phyloP scores from a whole-genome alignment of 2,888 invertebrate species.

The Aplocera efformata region DNA sequence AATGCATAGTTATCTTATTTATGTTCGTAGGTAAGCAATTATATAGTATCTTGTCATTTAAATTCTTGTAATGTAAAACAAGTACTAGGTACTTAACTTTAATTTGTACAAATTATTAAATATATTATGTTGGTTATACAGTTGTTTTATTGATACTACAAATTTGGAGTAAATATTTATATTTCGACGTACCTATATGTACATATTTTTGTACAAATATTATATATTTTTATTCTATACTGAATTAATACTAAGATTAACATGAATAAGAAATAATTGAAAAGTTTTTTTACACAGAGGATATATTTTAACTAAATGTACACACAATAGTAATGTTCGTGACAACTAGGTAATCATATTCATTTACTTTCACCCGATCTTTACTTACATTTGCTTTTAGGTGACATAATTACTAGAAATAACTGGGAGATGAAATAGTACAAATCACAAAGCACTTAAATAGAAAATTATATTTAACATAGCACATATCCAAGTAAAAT shows the following conservation, averaged over 20 bases:
- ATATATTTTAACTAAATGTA: no score
- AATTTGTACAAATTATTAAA: constrained; percentile 73
- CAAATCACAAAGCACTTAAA: no score
- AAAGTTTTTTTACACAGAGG: no score
- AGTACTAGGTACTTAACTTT: constrained; percentile 66
- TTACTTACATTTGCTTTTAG: no score
- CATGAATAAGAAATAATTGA: background rate
- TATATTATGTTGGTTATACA: constrained; percentile 68
- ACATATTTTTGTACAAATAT: no score
- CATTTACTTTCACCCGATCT: no score
- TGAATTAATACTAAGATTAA: constrained; percentile 7
- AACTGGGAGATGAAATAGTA: no score
- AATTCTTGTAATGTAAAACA: constrained; percentile 18
- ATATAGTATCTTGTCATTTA: constrained; percentile 16
- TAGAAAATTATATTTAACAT: no score
- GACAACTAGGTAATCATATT: no score
- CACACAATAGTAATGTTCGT: no score
- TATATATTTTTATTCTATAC: constrained; percentile 1
- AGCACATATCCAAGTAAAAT: no score
- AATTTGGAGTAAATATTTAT: background rate
- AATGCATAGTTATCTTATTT: constrained; percentile 28
- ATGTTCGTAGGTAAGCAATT: constrained; percentile 21
- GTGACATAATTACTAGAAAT: no score
- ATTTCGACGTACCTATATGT: background rate
- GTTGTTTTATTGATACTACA: constrained; percentile 31